A percentile compares a stretch with the other conserved stretches of the same genome.
Evolutionary conservation across 1,140 invertebrate species (phyloP).

Genomic region (Leptinotarsa texana): DNA sequence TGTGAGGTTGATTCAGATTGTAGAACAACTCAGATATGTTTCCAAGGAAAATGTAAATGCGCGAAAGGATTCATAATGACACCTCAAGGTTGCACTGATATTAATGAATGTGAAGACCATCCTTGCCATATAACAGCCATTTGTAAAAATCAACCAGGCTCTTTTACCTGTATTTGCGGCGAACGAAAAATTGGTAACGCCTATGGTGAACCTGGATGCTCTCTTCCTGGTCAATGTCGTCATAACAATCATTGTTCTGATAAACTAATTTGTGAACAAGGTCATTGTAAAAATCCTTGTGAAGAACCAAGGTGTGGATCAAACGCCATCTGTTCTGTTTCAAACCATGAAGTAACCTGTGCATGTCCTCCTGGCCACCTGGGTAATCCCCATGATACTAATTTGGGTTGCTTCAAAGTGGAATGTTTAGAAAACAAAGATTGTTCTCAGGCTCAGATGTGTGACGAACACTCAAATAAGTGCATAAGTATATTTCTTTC

Average conservation of each 20-base stretch:
- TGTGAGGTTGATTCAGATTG: slow-evolving; percentile 84
- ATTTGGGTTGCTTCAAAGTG: slow-evolving; percentile 79
- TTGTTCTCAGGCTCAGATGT: slow-evolving; percentile 74
- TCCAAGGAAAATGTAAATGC: slow-evolving; percentile 78
- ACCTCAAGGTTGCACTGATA: slow-evolving; percentile 73
- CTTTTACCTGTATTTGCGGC: slow-evolving; percentile 78
- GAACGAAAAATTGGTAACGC: slow-evolving; percentile 79
- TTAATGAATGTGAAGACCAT: slow-evolving; percentile 77
- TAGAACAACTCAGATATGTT: slow-evolving; percentile 76
- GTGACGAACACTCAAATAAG: slow-evolving; percentile 74
- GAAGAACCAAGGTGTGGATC: slow-evolving; percentile 67
- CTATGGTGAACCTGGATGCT: slow-evolving; percentile 69
- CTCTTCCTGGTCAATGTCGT: slow-evolving; percentile 72
- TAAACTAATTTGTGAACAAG: slow-evolving; percentile 70
- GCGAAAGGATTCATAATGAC: slow-evolving; percentile 70
- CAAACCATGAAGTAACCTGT: slow-evolving; percentile 72
- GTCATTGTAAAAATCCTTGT: slow-evolving; percentile 79
- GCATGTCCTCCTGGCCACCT: slow-evolving; percentile 77
- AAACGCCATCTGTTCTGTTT: slow-evolving; percentile 72
- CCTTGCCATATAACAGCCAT: slow-evolving; percentile 79
- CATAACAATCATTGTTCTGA: slow-evolving; percentile 71
- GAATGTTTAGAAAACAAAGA: slow-evolving; percentile 79
- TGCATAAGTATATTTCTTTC: slow-evolving; percentile 67
- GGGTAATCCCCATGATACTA: slow-evolving; percentile 75
- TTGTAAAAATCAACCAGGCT: slow-evolving; percentile 79